Evolutionary conservation across 2,888 invertebrate species (phyloP), one percentile per base, ranked within the genome.

Genomic region (Gerosis bhagava): DNA sequence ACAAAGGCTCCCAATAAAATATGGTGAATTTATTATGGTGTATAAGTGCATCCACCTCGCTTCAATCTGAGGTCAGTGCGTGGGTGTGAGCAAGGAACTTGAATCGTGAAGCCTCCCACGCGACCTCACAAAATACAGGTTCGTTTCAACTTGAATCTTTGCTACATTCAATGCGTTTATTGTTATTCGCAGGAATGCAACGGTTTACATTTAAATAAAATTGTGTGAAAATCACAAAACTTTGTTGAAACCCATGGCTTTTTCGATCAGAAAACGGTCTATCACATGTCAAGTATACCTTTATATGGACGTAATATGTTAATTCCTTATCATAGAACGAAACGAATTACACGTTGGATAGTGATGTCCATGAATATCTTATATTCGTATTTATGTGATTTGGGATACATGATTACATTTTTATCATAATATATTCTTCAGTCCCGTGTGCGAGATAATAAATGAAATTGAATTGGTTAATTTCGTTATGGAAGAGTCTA

Each of bases 391-490:
- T 25, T 29, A n/a, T n/a, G n/a, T n/a, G n/a, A n/a, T n/a, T n/a
- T n/a, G n/a, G n/a, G n/a, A n/a, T n/a, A n/a, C n/a, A n/a, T n/a
- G n/a, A n/a, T n/a, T n/a, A n/a, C n/a, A n/a, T n/a, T n/a, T n/a
- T n/a, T n/a, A n/a, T n/a, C n/a, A n/a, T n/a, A n/a, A n/a, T n/a
- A n/a, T n/a, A n/a, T n/a, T n/a, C n/a, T n/a, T n/a, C n/a, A n/a
- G n/a, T n/a, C n/a, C n/a, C n/a, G n/a, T n/a, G n/a, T n/a, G 41
- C 57, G 54, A 56, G 56, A 65, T 73, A 71, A 73, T 72, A 73
- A 75, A 76, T 67, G 72, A 73, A 70, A 73, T 73, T 77, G 73
- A 68, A 68, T 73, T 71, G 69, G 72, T 76, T n/a, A 76, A 62
- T 67, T 60, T 55, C 60, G 60, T 55, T n/a, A n/a, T n/a, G n/a